Evolutionary conservation across 2,888 invertebrate genomes (phyloP).

Genomic region (Sarcophaga carnaria): DNA sequence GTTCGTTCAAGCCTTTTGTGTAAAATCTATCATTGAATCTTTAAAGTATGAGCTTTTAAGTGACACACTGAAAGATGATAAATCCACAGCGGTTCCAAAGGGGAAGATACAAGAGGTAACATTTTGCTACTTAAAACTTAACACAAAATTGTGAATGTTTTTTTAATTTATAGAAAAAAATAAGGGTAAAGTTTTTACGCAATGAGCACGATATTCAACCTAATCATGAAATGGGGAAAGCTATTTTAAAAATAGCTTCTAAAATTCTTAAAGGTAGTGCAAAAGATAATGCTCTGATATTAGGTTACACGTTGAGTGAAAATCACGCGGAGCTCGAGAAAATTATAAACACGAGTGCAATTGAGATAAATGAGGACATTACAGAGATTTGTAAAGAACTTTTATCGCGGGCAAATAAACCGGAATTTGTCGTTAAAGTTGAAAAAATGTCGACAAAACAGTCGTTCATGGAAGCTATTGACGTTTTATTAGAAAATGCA

Average conservation of each 20-base stretch:
- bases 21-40: conserved; percentile 90
- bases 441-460: conserved; percentile 68
- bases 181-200: conserved; percentile 90
- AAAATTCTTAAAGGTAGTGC: conserved; percentile 66
- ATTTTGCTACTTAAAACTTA: not conserved
- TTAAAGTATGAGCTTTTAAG: conserved; percentile 80
- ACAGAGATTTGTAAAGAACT: conserved; percentile 45
- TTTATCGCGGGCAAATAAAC: conserved; percentile 14
- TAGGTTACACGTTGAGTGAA: conserved; percentile 83
- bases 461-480: conserved; percentile 77
- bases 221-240: conserved; percentile 85
- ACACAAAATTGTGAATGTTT: not conserved
- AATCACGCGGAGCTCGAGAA: conserved; percentile 85
- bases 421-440: conserved; percentile 76
- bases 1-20: conserved; percentile 86
- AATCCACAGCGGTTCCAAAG: conserved; percentile 14
- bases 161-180: conserved; percentile 83
- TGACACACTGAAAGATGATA: conserved; percentile 20
- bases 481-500: conserved; percentile 74
- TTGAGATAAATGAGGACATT: conserved; percentile 45
- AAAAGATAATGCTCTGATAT: conserved; percentile 71
- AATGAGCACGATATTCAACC: conserved; percentile 94
- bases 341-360: conserved; percentile 66
- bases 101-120: conserved; percentile 60
- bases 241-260: conserved; percentile 69